These are phyloP conservation scores for Ophioninae sp. DNA, from an alignment of 2,888 invertebrate genomes.

Conservation along the genomic window DNA sequence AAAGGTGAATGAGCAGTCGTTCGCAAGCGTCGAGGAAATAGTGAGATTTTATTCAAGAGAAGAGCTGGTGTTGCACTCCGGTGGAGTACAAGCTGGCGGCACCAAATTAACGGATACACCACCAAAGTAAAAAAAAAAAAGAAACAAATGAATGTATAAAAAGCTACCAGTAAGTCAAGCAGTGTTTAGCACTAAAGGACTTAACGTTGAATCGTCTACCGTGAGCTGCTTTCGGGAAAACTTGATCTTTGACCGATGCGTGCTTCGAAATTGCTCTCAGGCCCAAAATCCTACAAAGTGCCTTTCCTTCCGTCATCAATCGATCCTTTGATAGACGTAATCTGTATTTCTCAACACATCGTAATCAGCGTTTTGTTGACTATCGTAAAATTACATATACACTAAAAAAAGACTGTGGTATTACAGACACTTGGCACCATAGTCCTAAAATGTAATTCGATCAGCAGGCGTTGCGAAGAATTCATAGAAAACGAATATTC, in stretches of 20 bases:
- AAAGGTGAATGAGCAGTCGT: slow-evolving; percentile 78
- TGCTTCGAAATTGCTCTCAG: slow-evolving; percentile 3
- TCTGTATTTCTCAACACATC: not conserved
- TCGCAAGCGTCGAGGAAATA: slow-evolving; percentile 77
- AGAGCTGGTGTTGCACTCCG: slow-evolving; percentile 75
- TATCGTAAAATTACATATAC: not conserved
- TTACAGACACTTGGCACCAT: not conserved
- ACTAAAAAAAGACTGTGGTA: slow-evolving; percentile 10
- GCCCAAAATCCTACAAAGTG: slow-evolving; percentile 13
- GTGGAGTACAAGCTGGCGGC: slow-evolving; percentile 74
- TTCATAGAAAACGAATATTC: not conserved
- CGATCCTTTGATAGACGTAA: not conserved
- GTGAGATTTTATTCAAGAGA: slow-evolving; percentile 76
- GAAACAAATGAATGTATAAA: slow-evolving; percentile 10
- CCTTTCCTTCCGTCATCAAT: slow-evolving; percentile 17
- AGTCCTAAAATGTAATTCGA: not conserved
- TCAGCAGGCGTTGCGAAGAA: not conserved
- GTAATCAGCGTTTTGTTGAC: slow-evolving; percentile 5
- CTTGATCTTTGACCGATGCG: not conserved
- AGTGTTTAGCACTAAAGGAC: slow-evolving; percentile 26
- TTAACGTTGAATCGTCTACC: slow-evolving; percentile 2
- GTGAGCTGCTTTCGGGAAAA: slow-evolving; percentile 3
- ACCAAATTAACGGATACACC: slow-evolving; percentile 77
- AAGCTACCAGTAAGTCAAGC: slow-evolving; percentile 31
- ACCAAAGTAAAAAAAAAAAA: slow-evolving; percentile 70